Evolutionary conservation across 1,140 invertebrate genomes (phyloP).

Genomic region (Zaprionus camerounensis): DNA sequence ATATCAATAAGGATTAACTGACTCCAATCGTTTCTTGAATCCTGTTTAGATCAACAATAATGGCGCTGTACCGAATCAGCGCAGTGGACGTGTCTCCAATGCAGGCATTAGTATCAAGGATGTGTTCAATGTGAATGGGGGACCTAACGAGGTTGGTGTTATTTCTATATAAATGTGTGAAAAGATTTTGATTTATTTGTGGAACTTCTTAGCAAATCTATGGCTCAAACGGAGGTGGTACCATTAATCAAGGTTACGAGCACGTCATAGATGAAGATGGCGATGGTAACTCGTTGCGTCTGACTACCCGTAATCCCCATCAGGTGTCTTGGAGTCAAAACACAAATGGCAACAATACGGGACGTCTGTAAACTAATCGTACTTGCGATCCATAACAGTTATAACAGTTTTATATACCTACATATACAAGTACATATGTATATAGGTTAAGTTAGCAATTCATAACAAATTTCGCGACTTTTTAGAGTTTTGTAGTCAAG

Average conservation of each 20-base stretch:
- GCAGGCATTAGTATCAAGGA: slow-evolving; percentile 87
- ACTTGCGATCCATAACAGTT: slow-evolving; percentile 8
- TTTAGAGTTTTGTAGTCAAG: slow-evolving; percentile 67
- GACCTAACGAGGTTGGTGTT: slow-evolving; percentile 61
- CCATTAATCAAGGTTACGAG: slow-evolving; percentile 87
- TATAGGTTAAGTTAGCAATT: slow-evolving; percentile 58
- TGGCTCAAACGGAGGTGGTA: slow-evolving; percentile 84
- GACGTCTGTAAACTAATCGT: slow-evolving; percentile 62
- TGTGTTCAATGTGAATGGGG: slow-evolving; percentile 86
- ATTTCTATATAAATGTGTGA: not conserved
- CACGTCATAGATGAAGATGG: slow-evolving; percentile 86
- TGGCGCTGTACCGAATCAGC: slow-evolving; percentile 70
- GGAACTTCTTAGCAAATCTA: slow-evolving; percentile 71
- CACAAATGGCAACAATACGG: slow-evolving; percentile 69
- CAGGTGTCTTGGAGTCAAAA: slow-evolving; percentile 82
- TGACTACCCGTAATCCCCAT: slow-evolving; percentile 85
- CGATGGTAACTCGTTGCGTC: slow-evolving; percentile 86
- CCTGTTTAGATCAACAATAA: slow-evolving; percentile 72
- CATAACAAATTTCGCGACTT: slow-evolving; percentile 59
- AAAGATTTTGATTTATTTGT: not conserved
- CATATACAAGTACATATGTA: not conserved
- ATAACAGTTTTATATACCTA: slow-evolving; percentile 23
- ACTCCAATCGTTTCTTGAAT: not conserved
- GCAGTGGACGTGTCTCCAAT: slow-evolving; percentile 86
- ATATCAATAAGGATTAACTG: not conserved